These are phyloP conservation scores for Pteropus rufus DNA, from an alignment of 2,797 vertebrate genomes.

Conservation along the genomic window DNA sequence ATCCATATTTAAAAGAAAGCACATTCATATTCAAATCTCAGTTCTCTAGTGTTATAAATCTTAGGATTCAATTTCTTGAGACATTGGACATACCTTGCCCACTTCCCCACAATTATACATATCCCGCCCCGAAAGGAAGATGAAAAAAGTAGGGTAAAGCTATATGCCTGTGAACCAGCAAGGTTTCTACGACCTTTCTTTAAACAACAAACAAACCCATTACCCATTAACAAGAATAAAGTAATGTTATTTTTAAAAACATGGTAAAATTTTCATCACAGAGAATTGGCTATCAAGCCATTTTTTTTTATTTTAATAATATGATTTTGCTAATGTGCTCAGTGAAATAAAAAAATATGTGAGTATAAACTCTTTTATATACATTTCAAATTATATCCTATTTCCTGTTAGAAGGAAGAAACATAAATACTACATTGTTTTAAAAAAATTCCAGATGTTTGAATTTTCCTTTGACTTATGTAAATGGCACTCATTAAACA, in stretches of 20 bases:
- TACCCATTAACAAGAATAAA: background rate
- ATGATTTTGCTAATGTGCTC: background rate
- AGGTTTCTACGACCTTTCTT: background rate
- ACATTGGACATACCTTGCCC: background rate
- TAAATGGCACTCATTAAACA: slow-evolving; percentile 47
- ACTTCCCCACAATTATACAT: background rate
- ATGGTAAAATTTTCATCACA: background rate
- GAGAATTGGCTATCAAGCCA: background rate
- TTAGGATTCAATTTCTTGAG: background rate
- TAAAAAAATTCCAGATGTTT: slow-evolving; percentile 49
- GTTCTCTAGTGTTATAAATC: background rate
- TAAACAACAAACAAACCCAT: slow-evolving; percentile 3
- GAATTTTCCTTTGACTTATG: slow-evolving; percentile 43
- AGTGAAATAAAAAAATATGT: slow-evolving; percentile 54
- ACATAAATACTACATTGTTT: slow-evolving; percentile 5
- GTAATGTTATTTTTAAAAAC: background rate
- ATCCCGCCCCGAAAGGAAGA: background rate
- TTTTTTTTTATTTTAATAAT: slow-evolving; percentile 60
- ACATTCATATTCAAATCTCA: background rate
- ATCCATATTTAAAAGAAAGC: background rate
- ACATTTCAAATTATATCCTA: slow-evolving; percentile 37
- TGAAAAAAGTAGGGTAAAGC: background rate
- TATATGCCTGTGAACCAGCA: background rate
- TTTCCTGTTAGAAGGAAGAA: slow-evolving; percentile 9
- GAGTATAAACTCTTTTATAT: slow-evolving; percentile 14